These are phyloP conservation scores for Pampus argenteus DNA, from an alignment of 2,797 vertebrate genomes.

Conservation along the genomic window DNA sequence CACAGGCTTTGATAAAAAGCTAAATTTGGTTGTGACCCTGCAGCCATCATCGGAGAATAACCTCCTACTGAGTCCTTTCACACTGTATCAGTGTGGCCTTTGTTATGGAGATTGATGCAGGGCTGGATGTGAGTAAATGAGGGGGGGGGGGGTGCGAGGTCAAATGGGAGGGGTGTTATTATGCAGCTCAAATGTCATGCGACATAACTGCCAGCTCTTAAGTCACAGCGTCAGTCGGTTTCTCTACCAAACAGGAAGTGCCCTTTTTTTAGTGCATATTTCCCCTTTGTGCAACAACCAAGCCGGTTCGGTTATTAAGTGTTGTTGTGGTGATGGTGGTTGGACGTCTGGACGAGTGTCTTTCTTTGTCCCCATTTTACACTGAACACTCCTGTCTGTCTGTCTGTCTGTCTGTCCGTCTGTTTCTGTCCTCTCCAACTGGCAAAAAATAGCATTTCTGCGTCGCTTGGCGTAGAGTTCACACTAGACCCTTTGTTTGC, in stretches of 20 bases:
- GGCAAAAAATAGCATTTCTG: constrained; percentile 63
- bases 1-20: constrained; percentile 30
- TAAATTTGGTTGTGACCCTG: constrained; percentile 43
- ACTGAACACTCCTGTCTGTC: constrained; percentile 20
- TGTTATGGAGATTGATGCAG: constrained; percentile 77
- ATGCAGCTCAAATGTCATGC: constrained; percentile 73
- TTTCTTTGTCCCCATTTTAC: constrained; percentile 47
- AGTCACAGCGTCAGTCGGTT: constrained; percentile 55
- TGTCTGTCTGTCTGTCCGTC: constrained; percentile 24
- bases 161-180: constrained; percentile 67
- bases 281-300: constrained; percentile 55
- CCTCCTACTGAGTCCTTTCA: constrained; percentile 64
- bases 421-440: constrained; percentile 49
- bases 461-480: constrained; percentile 68
- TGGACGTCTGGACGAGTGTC: constrained; percentile 44
- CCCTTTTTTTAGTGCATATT: constrained; percentile 68
- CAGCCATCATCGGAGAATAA: constrained; percentile 48
- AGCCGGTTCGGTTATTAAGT: constrained; percentile 43
- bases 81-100: constrained; percentile 73
- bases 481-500: constrained; percentile 76
- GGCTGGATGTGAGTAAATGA: constrained; percentile 58
- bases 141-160: constrained; percentile 27
- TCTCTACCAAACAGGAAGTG: constrained; percentile 74
- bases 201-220: constrained; percentile 47
- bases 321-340: constrained; percentile 44